phyloP scores from a whole-genome alignment of 1,140 invertebrate genomes.

The Penaeus chinensis region DNA sequence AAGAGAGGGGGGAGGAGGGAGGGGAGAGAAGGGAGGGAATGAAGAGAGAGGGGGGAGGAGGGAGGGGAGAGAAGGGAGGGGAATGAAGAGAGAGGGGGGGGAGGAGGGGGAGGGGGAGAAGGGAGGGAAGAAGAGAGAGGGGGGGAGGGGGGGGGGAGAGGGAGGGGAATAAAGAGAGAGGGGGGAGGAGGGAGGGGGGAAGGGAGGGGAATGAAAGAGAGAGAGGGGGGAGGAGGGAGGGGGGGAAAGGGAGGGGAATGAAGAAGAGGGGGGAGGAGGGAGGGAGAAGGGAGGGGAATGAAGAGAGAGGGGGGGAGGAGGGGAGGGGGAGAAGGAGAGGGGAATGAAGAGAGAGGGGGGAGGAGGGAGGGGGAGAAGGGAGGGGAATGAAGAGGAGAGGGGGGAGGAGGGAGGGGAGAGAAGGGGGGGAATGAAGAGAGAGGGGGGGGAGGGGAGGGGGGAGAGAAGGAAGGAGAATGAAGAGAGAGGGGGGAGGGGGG shows the following conservation, averaged over 20 bases:
- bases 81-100: not conserved
- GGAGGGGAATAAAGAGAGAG: not conserved
- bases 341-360: not conserved
- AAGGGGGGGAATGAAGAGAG: not conserved
- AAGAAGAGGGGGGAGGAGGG: too few species aligned
- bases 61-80: too few species aligned
- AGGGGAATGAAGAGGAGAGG: not conserved
- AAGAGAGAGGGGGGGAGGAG: not conserved
- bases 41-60: not conserved
- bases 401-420: not conserved
- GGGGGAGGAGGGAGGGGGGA: too few species aligned
- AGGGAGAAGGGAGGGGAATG: not conserved
- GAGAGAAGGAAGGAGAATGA: not conserved
- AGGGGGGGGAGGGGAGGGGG: not conserved
- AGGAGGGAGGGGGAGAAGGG: not conserved
- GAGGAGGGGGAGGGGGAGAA: too few species aligned
- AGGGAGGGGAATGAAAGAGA: not conserved
- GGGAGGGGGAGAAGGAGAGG: not conserved
- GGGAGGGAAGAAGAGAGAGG: not conserved
- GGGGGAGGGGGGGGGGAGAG: not conserved
- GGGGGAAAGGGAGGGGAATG: not conserved
- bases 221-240: too few species aligned
- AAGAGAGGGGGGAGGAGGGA: not conserved
- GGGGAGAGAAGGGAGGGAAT: too few species aligned
- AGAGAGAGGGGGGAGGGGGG: not conserved